phyloP scores from a whole-genome alignment of 2,888 invertebrate species.

The Tribolium freemani region DNA sequence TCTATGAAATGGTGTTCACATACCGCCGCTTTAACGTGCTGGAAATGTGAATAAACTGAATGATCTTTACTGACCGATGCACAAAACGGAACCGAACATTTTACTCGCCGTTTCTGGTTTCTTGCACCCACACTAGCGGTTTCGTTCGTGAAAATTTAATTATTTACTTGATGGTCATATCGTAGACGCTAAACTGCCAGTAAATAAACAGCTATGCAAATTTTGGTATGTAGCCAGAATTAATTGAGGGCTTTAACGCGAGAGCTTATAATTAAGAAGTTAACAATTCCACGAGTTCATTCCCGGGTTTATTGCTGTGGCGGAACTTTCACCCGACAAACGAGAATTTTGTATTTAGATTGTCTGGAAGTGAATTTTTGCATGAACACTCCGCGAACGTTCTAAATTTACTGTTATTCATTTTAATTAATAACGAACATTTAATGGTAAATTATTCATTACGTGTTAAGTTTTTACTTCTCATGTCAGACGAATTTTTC shows the following conservation, averaged over 20 bases:
- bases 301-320: not conserved
- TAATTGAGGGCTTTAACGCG: not conserved
- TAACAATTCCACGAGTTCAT: not conserved
- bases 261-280: not conserved
- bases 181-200: not conserved
- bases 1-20: constrained; percentile 28
- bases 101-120: constrained; percentile 26
- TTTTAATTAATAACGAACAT: constrained; percentile 23
- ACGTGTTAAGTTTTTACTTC: not conserved
- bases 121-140: constrained; percentile 31
- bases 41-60: constrained; percentile 51
- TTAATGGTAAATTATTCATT: constrained; percentile 6
- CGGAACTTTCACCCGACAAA: constrained; percentile 22
- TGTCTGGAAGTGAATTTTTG: constrained; percentile 27
- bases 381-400: constrained; percentile 17
- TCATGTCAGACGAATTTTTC: not conserved
- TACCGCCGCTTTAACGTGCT: constrained; percentile 43
- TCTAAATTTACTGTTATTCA: constrained; percentile 19
- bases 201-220: not conserved
- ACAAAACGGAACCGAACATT: constrained; percentile 34
- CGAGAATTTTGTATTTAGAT: constrained; percentile 5
- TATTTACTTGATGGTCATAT: not conserved
- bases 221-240: not conserved
- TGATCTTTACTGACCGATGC: constrained; percentile 39
- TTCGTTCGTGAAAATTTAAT: constrained; percentile 20